Conservation (phyloP, 2,888 invertebrate genomes). For the Teleogryllus oceanicus region DNA sequence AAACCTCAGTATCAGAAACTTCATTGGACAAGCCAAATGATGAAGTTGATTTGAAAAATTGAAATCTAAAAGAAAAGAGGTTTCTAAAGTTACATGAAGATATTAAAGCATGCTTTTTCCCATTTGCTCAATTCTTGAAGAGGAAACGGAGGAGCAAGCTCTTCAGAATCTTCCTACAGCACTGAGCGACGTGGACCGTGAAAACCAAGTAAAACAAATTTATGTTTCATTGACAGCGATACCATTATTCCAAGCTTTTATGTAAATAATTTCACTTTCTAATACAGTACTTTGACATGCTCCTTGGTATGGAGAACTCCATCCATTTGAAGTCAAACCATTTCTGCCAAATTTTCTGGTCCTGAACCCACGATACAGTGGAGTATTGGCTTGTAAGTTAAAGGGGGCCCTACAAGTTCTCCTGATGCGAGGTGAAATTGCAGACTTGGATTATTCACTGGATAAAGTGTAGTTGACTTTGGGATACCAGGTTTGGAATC, state of each 20-base stretch:
- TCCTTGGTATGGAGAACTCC: slow-evolving; percentile 53
- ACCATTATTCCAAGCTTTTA: background rate
- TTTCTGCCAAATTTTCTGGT: slow-evolving; percentile 46
- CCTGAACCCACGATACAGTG: slow-evolving; percentile 45
- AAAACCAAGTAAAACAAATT: background rate
- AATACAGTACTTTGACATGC: slow-evolving; percentile 49
- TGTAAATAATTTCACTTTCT: slow-evolving; percentile 4
- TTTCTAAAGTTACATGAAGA: background rate
- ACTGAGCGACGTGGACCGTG: background rate
- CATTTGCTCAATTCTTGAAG: slow-evolving; percentile 20
- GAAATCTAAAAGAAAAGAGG: background rate
- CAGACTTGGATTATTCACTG: slow-evolving; percentile 53
- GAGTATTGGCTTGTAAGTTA: slow-evolving; percentile 53
- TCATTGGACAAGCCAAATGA: no score
- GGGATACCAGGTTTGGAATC: slow-evolving; percentile 45
- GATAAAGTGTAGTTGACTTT: slow-evolving; percentile 47
- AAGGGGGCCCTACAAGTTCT: slow-evolving; percentile 57
- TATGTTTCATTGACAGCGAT: no score
- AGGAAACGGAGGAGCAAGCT: slow-evolving; percentile 12
- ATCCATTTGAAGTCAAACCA: slow-evolving; percentile 53
- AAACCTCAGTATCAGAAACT: no score
- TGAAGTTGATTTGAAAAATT: no score
- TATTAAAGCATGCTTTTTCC: background rate
- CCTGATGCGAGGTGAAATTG: slow-evolving; percentile 52
- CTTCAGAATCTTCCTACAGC: background rate